Evolutionary conservation across 1,140 invertebrate genomes (phyloP).

Genomic region (Drosophila paulistorum): DNA sequence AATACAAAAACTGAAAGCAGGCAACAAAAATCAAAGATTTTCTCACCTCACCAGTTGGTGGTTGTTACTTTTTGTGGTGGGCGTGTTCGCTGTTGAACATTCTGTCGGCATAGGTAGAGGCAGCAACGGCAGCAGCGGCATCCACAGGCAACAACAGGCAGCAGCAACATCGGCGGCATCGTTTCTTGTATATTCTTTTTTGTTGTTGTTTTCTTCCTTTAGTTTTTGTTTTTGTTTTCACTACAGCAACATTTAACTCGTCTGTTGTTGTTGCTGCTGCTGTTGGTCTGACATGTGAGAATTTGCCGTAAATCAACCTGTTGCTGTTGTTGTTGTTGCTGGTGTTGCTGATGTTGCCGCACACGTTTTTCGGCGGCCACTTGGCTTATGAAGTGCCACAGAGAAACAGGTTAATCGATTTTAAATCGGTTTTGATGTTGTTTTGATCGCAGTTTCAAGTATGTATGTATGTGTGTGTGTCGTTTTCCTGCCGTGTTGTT

Average conservation of each 20-base stretch:
- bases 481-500: conserved; percentile 60
- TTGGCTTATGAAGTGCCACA: conserved; percentile 73
- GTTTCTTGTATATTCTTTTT: conserved; percentile 64
- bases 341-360: conserved; percentile 54
- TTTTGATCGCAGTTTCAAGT: conserved; percentile 63
- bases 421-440: conserved; percentile 82
- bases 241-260: conserved; percentile 67
- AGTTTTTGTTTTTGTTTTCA: conserved; percentile 39
- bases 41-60: conserved; percentile 62
- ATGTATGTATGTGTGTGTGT: conserved; percentile 36
- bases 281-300: conserved; percentile 34
- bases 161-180: conserved; percentile 49
- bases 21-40: conserved; percentile 75
- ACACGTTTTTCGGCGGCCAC: conserved; percentile 60
- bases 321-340: conserved; percentile 51
- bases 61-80: conserved; percentile 60
- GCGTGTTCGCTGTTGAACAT: conserved; percentile 76
- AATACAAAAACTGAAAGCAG: background rate
- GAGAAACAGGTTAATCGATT: conserved; percentile 82
- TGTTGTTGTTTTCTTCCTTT: background rate
- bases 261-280: conserved; percentile 43
- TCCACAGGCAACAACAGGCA: conserved; percentile 24
- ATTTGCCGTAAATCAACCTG: conserved; percentile 47
- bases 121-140: conserved; percentile 15
- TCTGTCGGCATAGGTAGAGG: conserved; percentile 69